A percentile compares a stretch with the other conserved stretches of the same genome.
Evolutionary conservation across 2,888 invertebrate genomes (phyloP).

Genomic region (Archaeoteleia sp.): DNA sequence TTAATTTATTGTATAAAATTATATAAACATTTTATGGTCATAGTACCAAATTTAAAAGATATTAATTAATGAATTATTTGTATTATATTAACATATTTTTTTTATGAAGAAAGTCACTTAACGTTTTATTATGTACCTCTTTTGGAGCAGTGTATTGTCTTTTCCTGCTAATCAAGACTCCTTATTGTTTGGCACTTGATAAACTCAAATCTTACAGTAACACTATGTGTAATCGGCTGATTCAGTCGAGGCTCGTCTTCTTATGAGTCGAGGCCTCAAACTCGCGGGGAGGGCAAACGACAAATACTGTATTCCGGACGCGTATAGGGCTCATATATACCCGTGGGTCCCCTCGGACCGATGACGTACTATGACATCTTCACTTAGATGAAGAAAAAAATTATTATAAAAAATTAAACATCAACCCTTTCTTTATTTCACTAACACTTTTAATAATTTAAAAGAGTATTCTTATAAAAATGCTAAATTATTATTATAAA

Average conservation of each 20-base stretch:
- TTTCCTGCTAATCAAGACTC: constrained; percentile 13
- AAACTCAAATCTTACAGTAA: constrained; percentile 21
- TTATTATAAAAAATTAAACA: constrained; percentile 13
- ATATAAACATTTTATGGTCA: too few species aligned
- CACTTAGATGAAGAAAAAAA: constrained; percentile 23
- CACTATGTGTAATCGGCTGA: constrained; percentile 29
- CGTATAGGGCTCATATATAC: constrained; percentile 74
- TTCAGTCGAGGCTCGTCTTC: constrained; percentile 26
- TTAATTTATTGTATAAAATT: too few species aligned
- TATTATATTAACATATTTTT: constrained; percentile 1
- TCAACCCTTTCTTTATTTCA: too few species aligned
- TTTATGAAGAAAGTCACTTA: neutral
- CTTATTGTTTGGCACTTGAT: constrained; percentile 26
- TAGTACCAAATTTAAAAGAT: too few species aligned
- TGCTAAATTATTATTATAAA: too few species aligned
- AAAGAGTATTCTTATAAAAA: too few species aligned
- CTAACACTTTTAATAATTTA: too few species aligned
- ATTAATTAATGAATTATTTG: constrained; percentile 6
- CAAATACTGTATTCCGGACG: constrained; percentile 74
- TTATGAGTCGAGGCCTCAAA: constrained; percentile 52
- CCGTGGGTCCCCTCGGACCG: constrained; percentile 60
- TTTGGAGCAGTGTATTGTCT: constrained; percentile 28
- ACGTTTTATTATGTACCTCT: constrained; percentile 27
- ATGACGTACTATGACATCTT: constrained; percentile 53
- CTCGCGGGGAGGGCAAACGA: constrained; percentile 66